Percentiles rank a stretch among this genome's conserved stretches.
Evolutionary conservation across 2,113 vertebrate species (phyloP).

Genomic region (Aspiorhynchus laticeps): DNA sequence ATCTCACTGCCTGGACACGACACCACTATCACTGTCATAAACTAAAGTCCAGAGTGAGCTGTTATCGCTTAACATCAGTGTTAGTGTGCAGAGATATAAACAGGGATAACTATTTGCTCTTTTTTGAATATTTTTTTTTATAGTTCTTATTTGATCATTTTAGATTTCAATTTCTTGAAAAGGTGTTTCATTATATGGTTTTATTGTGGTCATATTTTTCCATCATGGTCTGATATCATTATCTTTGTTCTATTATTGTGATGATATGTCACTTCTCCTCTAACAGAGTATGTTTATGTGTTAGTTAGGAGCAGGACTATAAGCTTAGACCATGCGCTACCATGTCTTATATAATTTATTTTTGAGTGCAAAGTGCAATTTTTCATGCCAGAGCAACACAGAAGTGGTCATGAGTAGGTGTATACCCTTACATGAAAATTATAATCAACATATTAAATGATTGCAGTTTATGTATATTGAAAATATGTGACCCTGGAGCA

Average conservation of each 20-base stretch:
- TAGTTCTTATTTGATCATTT: background rate
- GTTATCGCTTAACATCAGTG: background rate
- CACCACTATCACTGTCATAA: constrained; percentile 64
- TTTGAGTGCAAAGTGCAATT: no score
- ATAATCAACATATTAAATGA: no score
- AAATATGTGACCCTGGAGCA: no score
- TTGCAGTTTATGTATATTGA: no score
- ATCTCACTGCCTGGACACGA: constrained; percentile 50
- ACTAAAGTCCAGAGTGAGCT: constrained; percentile 74
- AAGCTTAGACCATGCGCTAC: no score
- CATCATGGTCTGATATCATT: background rate
- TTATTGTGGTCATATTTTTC: background rate
- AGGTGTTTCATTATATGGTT: background rate
- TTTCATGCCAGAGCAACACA: no score
- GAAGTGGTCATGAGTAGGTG: no score
- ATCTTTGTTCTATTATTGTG: background rate
- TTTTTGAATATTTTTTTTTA: no score
- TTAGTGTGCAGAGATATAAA: background rate
- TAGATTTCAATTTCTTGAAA: background rate
- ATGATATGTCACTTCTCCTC: background rate
- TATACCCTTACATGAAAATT: no score
- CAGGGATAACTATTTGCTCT: background rate
- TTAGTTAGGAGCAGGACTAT: no score
- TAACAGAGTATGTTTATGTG: background rate
- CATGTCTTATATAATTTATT: no score